Evolutionary conservation across 2,113 vertebrate species (phyloP), one percentile per base, ranked within the genome.

Genomic region (Ivindomyrus marchei): DNA sequence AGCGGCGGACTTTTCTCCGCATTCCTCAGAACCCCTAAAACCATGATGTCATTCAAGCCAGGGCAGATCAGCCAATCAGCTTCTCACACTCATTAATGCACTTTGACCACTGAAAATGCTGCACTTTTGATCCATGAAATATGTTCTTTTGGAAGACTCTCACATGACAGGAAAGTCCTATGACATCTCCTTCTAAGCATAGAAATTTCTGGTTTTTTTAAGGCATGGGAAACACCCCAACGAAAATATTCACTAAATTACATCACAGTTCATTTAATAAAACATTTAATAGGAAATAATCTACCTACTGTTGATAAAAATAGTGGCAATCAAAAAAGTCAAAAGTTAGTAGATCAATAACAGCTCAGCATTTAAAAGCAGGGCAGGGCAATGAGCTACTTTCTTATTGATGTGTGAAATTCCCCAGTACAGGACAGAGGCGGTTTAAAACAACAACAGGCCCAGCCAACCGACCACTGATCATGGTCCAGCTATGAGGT

Each of bases 371-470:
- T 70, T 31, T 31, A 11, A 70, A 31, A 13, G 27, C 62, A 70
- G 9, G 11, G 66, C 10, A 45, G 80, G 9, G 11, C 5, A 24
- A 9, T 6, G 4, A 19, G 36, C 21, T 88, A 15, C 7, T 21
- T 47, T 58, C 45, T 77, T 83, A 84, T 3, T 27, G 62, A 53
- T 36, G 27, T 10, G 50, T 58, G 87, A 88, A 19, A 83, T 85
- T 62, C 58, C 66, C 90, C 39, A 42, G 45, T 42, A 56, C 47
- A 21, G 11, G 24, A 27, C 42, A 4, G 10, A 56, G 52, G 52
- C 50, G 39, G 50, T 24, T 90, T 90, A 88, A 88, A 90, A 90
- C 70, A 88, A 36, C 31, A 90, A 21, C 6, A 53, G 47, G 47
- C 39, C 42, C 21, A 62, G 66, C 36, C 52, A 85, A 42, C 46